These are phyloP conservation scores for Psittacula echo DNA, from an alignment of 2,797 vertebrate species.

Conservation along the genomic window DNA sequence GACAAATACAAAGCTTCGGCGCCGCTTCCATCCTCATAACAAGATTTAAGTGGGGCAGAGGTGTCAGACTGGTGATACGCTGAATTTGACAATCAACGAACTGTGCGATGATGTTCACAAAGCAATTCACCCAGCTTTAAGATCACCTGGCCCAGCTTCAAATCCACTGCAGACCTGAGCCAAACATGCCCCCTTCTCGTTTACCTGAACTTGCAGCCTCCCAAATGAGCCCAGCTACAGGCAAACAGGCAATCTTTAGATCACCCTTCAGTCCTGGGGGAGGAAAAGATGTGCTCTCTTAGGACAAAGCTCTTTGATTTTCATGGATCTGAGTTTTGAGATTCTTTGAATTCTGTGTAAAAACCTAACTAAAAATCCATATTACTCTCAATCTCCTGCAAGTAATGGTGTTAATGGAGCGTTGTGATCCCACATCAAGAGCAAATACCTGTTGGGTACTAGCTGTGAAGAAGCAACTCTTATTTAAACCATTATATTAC, in stretches of 20 bases:
- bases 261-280: not conserved
- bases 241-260: not conserved
- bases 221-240: not conserved
- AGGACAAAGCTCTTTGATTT: not conserved
- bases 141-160: slow-evolving; percentile 15
- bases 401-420: not conserved
- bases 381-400: not conserved
- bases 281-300: not conserved
- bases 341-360: not conserved
- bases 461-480: slow-evolving; percentile 8
- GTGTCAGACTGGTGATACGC: not conserved
- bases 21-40: not conserved
- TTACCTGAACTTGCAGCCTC: not conserved
- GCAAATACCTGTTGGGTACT: not conserved
- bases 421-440: not conserved
- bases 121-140: slow-evolving; percentile 15
- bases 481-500: not conserved
- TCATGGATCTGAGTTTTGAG: not conserved
- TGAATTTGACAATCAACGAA: slow-evolving; percentile 50
- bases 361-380: not conserved
- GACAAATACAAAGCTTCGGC: slow-evolving; percentile 22
- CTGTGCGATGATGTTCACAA: slow-evolving; percentile 44
- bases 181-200: not conserved
- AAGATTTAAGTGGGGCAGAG: slow-evolving; percentile 30
- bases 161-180: not conserved